phyloP scores from a whole-genome alignment of 2,113 vertebrate species.

The Sphaerodactylus townsendi region DNA sequence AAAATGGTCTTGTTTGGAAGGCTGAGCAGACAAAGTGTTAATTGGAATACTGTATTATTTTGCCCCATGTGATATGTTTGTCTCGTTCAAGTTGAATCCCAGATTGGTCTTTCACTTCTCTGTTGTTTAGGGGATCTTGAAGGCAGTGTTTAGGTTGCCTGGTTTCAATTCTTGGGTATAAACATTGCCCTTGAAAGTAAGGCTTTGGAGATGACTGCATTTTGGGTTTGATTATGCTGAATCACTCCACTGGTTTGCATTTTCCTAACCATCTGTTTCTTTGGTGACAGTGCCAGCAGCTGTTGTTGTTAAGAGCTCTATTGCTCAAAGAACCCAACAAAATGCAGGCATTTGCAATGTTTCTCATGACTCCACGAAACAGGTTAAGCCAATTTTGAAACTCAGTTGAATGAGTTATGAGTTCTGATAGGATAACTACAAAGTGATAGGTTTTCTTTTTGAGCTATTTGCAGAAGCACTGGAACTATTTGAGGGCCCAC shows the following conservation, averaged over 20 bases:
- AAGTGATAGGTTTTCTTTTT: background rate
- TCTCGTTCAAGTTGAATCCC: background rate
- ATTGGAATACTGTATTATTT: background rate
- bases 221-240: slow-evolving; percentile 12
- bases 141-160: background rate
- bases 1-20: background rate
- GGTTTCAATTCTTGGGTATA: slow-evolving; percentile 21
- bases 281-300: background rate
- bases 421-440: background rate
- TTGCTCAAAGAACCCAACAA: background rate
- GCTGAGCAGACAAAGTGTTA: background rate
- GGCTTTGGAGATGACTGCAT: background rate
- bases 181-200: background rate
- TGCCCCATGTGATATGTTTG: background rate
- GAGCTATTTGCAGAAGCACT: background rate
- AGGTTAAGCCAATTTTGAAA: background rate
- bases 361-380: background rate
- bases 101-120: background rate
- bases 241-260: background rate
- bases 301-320: background rate
- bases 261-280: slow-evolving; percentile 4
- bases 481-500: no score
- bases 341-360: background rate
- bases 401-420: background rate
- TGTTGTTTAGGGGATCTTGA: background rate